These are phyloP conservation scores for Apotomis turbidana DNA, from an alignment of 2,888 invertebrate genomes.

Conservation along the genomic window DNA sequence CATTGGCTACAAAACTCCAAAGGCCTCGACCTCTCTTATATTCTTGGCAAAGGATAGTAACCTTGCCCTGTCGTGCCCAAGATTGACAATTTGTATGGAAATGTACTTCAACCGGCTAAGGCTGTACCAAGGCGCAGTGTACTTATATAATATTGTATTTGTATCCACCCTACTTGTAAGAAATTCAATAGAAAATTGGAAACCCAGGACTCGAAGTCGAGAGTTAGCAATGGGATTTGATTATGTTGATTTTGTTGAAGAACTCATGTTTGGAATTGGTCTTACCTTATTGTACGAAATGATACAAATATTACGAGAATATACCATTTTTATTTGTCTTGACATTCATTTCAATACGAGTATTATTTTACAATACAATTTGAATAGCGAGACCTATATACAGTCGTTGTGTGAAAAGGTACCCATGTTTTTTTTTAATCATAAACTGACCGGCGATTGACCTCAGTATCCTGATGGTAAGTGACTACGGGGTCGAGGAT, in stretches of 20 bases:
- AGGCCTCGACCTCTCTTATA: constrained; percentile 7
- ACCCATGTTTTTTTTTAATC: too few relatives aligned
- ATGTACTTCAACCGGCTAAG: constrained; percentile 30
- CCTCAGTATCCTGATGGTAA: too few relatives aligned
- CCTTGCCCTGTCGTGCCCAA: constrained; percentile 25
- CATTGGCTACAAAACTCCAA: constrained; percentile 9
- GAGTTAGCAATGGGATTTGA: constrained; percentile 18
- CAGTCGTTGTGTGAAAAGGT: too few relatives aligned
- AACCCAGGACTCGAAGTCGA: background rate
- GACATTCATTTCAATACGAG: too few relatives aligned
- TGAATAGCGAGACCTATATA: too few relatives aligned
- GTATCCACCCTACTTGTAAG: constrained; percentile 26
- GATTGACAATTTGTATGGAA: constrained; percentile 40
- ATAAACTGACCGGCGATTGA: too few relatives aligned
- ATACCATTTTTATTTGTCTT: background rate
- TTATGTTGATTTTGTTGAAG: constrained; percentile 11
- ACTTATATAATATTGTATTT: constrained; percentile 28
- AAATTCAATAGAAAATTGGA: constrained; percentile 35
- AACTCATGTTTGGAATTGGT: background rate
- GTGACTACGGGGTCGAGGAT: too few relatives aligned
- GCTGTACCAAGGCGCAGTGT: constrained; percentile 13
- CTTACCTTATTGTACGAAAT: background rate
- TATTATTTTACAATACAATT: too few relatives aligned
- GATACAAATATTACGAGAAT: background rate
- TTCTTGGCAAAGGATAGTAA: constrained; percentile 24